phyloP scores from a whole-genome alignment of 2,888 invertebrate species.

The Agrochola lota region DNA sequence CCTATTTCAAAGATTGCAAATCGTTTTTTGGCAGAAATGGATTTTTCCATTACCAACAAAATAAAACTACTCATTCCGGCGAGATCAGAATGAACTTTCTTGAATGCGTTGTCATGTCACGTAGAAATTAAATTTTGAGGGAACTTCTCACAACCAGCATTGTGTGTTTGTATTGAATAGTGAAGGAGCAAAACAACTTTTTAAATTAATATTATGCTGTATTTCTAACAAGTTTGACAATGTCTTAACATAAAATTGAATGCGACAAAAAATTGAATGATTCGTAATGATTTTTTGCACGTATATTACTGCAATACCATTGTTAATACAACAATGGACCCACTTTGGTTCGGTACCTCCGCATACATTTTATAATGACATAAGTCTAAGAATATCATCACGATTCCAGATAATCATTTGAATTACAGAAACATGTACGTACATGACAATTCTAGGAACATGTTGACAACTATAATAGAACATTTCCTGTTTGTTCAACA shows the following conservation, averaged over 20 bases:
- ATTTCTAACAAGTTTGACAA: background rate
- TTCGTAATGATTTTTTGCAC: constrained; percentile 26
- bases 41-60: constrained; percentile 32
- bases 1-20: constrained; percentile 53
- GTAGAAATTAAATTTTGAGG: constrained; percentile 28
- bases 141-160: constrained; percentile 3
- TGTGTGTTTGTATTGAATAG: constrained; percentile 11
- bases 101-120: constrained; percentile 27
- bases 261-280: background rate
- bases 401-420: constrained; percentile 59
- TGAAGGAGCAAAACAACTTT: background rate
- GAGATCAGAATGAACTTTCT: constrained; percentile 5
- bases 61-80: constrained; percentile 42
- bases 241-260: background rate
- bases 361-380: constrained; percentile 29
- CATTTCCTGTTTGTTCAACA: constrained; percentile 45
- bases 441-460: constrained; percentile 41
- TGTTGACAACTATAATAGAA: constrained; percentile 33
- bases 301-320: background rate
- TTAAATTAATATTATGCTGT: background rate
- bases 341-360: constrained; percentile 13
- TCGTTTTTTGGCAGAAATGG: constrained; percentile 41
- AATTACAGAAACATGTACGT: constrained; percentile 51
- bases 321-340: constrained; percentile 41
- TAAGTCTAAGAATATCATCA: constrained; percentile 33